Evolutionary conservation across 2,113 vertebrate species (phyloP), one percentile per base, ranked within the genome.

Genomic region (Clarias macrocephalus): DNA sequence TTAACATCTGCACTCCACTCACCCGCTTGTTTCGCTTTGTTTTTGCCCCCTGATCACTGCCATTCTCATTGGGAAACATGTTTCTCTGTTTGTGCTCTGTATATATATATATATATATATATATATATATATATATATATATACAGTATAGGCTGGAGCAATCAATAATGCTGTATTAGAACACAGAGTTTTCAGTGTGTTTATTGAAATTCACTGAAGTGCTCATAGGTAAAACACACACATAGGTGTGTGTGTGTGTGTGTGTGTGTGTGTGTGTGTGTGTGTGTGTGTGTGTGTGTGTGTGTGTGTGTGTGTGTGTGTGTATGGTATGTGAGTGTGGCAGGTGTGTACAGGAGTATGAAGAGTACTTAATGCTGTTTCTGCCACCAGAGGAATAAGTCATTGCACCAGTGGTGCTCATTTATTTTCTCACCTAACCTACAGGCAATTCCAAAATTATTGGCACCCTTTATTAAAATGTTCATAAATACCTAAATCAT

Each of bases 261-360:
- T n/a, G n/a, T n/a, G n/a, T n/a, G n/a, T n/a, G n/a, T 42, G 52
- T 68, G 85, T 18, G 52, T 86, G 85, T 37, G 76, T 42, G 0
- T 30, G 25, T 16, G 54, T 28, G n/a, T 33, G 77, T 80, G 77
- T 57, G 15, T 57, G 54, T 80, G 76, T 59, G n/a, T 59, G 76
- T 30, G 76, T 80, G 54, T 80, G 77, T 80, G 16, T 80, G 16
- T 59, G 54, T 12, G 77, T 13, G 56, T 59, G 77, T 79, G 25
- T 56, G 65, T 66, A 12, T n/a, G n/a, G 65, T 11, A 25, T 66
- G 65, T n/a, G 11, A 28, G 11, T 13, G 28, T 70, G 66, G 21
- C 63, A 59, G 63, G 76, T 70, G 77, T 37, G 62, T 19, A 2
- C 63, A 60, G 77, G 77, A 60, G 56, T 48, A 33, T 23, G 30